Evolutionary conservation across 2,888 invertebrate genomes (phyloP), one percentile per base, ranked within the genome.

Genomic region (Helobdella robusta): DNA sequence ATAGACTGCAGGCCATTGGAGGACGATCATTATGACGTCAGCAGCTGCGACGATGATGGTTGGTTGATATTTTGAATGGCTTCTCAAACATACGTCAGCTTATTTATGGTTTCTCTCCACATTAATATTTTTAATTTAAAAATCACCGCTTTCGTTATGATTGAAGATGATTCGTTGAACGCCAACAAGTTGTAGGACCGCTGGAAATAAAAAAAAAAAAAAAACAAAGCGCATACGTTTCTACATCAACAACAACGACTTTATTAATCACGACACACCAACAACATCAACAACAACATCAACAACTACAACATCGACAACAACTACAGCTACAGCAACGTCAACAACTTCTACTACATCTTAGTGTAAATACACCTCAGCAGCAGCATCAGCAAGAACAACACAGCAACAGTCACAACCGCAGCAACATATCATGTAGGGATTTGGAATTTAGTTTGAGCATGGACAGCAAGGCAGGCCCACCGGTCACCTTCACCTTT

Each of bases 1-100:
- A 87, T 87, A 40, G 90, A 91, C 73, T 89, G 89, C 3, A 83
- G 89, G 67, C 83, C 92, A 35, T 86, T 91, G 61, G 92, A 92
- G 77, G 91, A 92, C 76, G 89, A 90, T 0, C 84, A 82, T 71
- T 75, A 77, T n/a, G 66, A 79, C 64, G 71, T 76, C n/a, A 76
- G 73, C 69, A 73, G 72, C 69, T 75, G 75, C 70, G 78, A 78
- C 65, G 77, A 78, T 65, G 77, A 77, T 44, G 75, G 77, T 78
- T 73, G 76, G 76, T 74, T 66, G 20, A 30, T 11, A 30, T 2
- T 6, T 28, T 3, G 25, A 40, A 65, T 59, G 70, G 8, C 56
- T 62, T 36, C 68, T 67, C 25, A 68, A 72, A 56, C 75, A n/a
- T n/a, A n/a, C n/a, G n/a, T n/a, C n/a, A n/a, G n/a, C n/a, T n/a